Evolutionary conservation across 2,888 invertebrate species (phyloP), one percentile per base, ranked within the genome.

Genomic region (Mythimna albipuncta): DNA sequence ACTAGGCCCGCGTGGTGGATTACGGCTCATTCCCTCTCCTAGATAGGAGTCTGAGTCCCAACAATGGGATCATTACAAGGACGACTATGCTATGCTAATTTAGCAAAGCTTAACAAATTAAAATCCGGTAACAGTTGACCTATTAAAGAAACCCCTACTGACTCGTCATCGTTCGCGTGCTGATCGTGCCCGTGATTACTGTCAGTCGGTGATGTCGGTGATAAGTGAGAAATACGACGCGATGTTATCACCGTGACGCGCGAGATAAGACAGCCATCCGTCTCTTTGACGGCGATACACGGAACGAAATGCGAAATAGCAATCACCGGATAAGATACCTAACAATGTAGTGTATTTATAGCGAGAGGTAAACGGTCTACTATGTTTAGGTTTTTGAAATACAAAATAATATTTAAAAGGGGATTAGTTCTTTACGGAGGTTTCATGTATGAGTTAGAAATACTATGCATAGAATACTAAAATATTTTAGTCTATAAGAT

Each of bases 141-240:
- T 74, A 50, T 69, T 21, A 66, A 62, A 75, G 16, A 50, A 64
- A 38, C 47, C 13, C 61, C 47, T 32, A 47, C 61, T 64, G 16
- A 38, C 21, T 77, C 66, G 75, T 80, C 69, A 68, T 50, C 9
- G 55, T 35, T 87, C 35, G 85, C 85, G 85, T 87, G 85, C 50
- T 58, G 67, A 63, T 57, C 69, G 70, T 62, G 72, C 38, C 64
- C 54, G 64, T 63, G 70, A 78, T 78, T 64, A 61, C 74, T 67
- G 67, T 54, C 68, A 62, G 59, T 7, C n/a, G 59, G 59, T 59
- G 38, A 21, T 57, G 72, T 67, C 59, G 62, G 50, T 65, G 87
- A 80, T 87, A 78, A 75, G 73, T 21, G 70, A 85, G 85, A 80
- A 72, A 75, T 77, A 87, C 85, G 85, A 75, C 32, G 76, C 70